Conservation (phyloP, 2,113 vertebrate species). For the Melanerpes formicivorus region DNA sequence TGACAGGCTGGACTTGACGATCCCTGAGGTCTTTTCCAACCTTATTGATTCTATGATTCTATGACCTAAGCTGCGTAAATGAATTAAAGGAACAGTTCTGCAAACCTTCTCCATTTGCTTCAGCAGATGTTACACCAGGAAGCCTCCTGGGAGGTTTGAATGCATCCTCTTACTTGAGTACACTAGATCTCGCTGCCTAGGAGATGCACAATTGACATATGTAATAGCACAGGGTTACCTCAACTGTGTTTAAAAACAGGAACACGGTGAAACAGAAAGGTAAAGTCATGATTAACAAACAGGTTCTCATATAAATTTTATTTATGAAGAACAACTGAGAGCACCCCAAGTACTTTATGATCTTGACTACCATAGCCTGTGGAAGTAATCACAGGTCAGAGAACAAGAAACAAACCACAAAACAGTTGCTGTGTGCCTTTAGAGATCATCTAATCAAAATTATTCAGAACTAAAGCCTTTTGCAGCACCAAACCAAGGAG, state of each 20-base stretch:
- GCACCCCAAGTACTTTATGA: neutral
- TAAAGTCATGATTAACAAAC: neutral
- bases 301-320: neutral
- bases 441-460: neutral
- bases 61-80: neutral
- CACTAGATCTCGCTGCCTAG: neutral
- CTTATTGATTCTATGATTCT: no score
- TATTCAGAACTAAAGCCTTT: neutral
- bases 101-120: neutral
- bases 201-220: neutral
- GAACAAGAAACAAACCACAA: neutral
- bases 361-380: neutral
- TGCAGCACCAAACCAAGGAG: neutral
- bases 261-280: neutral
- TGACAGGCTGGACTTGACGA: no score
- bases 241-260: slow-evolving; percentile 11
- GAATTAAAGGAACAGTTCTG: neutral
- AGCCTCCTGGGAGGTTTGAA: neutral
- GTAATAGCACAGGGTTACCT: neutral
- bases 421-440: neutral
- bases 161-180: neutral
- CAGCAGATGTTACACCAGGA: neutral
- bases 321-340: neutral
- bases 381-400: neutral
- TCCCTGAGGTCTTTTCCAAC: no score